Conservation (phyloP, 2,797 vertebrate species). For the Chiloscyllium punctatum region DNA sequence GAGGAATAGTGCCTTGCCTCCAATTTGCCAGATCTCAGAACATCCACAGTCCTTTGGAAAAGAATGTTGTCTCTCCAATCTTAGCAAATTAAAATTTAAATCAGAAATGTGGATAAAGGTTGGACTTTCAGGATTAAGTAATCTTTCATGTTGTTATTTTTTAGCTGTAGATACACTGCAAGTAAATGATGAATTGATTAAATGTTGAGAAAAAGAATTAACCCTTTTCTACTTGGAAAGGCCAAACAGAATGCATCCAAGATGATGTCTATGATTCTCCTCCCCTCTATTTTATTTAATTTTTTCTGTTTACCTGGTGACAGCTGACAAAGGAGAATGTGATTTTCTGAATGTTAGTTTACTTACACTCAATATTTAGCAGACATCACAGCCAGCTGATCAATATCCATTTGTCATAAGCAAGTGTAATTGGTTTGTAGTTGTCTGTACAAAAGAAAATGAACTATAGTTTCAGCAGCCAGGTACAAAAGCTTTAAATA, state of each 20-base stretch:
- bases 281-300: neutral
- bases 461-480: neutral
- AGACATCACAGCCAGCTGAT: neutral
- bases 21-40: neutral
- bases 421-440: neutral
- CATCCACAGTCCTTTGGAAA: neutral
- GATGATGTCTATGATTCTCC: neutral
- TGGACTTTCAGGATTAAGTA: neutral
- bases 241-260: neutral
- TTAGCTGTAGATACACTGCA: neutral
- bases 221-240: neutral
- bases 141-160: neutral
- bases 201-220: conserved; percentile 19
- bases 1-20: neutral
- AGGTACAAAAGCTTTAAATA: neutral
- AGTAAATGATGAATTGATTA: conserved; percentile 7
- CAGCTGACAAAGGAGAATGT: conserved; percentile 17
- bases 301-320: neutral
- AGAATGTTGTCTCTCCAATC: neutral
- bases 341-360: neutral
- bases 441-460: neutral
- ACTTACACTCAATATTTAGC: neutral
- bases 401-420: conserved; percentile 15
- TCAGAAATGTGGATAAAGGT: neutral
- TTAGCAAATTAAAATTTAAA: neutral